Percentiles rank a stretch among this genome's conserved stretches.
Conservation (phyloP, 2,113 vertebrate species). For the Rhabdomys dilectus region DNA sequence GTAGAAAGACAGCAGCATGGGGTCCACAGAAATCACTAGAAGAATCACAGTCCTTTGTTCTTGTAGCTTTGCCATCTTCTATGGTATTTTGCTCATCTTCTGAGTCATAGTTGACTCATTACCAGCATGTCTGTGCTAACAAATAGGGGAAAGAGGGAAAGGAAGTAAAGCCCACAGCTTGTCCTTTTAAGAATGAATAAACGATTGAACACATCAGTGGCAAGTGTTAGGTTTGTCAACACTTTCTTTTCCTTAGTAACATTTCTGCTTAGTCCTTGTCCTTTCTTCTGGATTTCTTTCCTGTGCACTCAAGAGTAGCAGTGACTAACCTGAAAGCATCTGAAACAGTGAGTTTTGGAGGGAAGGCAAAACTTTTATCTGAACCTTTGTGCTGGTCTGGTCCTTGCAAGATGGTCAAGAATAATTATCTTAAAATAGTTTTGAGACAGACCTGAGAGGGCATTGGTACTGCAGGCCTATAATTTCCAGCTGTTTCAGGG, state of each 20-base stretch:
- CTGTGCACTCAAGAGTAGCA: neutral
- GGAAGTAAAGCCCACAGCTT: neutral
- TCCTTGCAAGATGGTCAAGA: neutral
- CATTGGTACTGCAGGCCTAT: neutral
- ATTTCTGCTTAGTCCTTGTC: neutral
- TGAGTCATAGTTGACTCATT: conserved; percentile 39
- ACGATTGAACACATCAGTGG: neutral
- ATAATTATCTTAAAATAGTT: neutral
- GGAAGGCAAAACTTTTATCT: neutral
- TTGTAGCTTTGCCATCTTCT: neutral
- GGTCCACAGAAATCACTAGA: neutral
- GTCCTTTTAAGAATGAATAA: conserved; percentile 5
- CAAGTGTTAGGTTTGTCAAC: neutral
- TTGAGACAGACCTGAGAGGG: neutral
- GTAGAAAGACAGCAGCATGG: conserved; percentile 1
- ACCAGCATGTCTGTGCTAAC: neutral
- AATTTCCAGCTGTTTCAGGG: neutral
- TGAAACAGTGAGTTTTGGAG: neutral
- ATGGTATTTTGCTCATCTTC: neutral
- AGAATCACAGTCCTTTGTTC: neutral
- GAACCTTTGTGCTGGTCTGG: neutral
- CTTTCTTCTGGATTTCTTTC: neutral
- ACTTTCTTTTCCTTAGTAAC: conserved; percentile 4
- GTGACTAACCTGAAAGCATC: neutral
- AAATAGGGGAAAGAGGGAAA: neutral